Base-by-base conservation (phyloP, 2,888 invertebrate species). In the Sesia apiformis region DNA sequence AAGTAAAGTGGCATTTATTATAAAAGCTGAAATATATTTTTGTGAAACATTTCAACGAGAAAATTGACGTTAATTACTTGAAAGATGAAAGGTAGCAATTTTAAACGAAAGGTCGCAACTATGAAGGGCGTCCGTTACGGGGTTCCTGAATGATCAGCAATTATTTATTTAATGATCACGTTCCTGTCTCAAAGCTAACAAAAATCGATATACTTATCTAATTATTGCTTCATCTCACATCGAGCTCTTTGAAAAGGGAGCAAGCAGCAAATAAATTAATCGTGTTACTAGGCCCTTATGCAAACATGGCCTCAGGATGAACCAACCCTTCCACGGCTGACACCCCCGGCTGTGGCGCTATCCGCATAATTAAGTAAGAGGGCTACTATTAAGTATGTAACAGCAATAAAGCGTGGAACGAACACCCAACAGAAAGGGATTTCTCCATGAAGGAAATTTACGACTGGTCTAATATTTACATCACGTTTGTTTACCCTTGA, bases 361-460 rank as follows among this genome's bases (percentile, higher is more conserved):
- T 78, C 73, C 81, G 80, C 80, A 84, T 87, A 86, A 87, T 87
- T 86, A 86, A 86, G 77, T 81, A 84, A 82, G 72, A 81, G 83
- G 57, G 57, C 39, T 79, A 79, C 76, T 80, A 84, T 84, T 81
- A 85, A 83, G 81, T 79, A 84, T 85, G 83, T 83, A 84, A 78
- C 76, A 81, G 81, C 78, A 80, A 85, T 84, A 84, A 81, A 81
- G 74, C 71, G 69, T 60, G 66, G 65, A 74, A 75, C 74, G 67
- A 66, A 74, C 72, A 66, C 66, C 74, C 76, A 62, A 69, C 67
- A 76, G 54, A 55, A 67, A 69, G 72, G 72, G 70, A 68, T 69
- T 69, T 63, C 67, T 68, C 66, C 63, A 66, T 72, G 75, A 79
- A 77, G 77, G 77, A 76, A 79, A 80, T 77, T 78, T 72, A 66